Conservation (phyloP, 1,140 invertebrate genomes). For the Parapsyche elsis region DNA sequence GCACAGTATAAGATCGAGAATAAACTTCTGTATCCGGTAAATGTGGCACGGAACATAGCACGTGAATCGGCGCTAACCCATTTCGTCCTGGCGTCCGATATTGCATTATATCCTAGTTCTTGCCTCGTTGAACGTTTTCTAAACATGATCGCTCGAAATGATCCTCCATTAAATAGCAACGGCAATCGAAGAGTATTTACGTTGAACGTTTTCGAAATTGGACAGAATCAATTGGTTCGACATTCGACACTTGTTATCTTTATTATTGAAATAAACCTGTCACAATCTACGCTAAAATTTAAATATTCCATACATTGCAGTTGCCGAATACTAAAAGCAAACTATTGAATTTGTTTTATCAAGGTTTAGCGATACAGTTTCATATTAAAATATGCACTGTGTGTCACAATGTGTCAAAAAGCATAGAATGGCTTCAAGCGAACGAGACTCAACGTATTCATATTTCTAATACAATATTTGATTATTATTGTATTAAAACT, state of each 20-base stretch:
- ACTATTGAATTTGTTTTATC: conserved; percentile 79
- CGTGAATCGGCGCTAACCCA: conserved; percentile 83
- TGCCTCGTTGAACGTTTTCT: conserved; percentile 80
- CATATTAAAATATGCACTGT: conserved; percentile 89
- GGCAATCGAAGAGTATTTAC: conserved; percentile 84
- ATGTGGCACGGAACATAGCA: conserved; percentile 87
- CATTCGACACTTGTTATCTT: background rate
- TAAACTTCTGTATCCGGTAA: conserved; percentile 87
- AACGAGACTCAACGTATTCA: conserved; percentile 70
- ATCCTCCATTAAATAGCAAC: conserved; percentile 69
- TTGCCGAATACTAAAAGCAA: conserved; percentile 81
- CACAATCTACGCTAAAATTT: background rate
- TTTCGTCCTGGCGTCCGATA: conserved; percentile 87
- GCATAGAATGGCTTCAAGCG: conserved; percentile 83
- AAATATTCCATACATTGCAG: conserved; percentile 49
- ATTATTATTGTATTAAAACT: background rate
- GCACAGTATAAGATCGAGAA: conserved; percentile 81
- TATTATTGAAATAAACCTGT: no score
- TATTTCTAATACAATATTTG: background rate
- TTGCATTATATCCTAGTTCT: conserved; percentile 88
- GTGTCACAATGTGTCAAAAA: conserved; percentile 89
- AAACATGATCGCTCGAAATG: conserved; percentile 82
- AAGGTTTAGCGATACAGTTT: conserved; percentile 86
- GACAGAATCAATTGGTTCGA: conserved; percentile 69
- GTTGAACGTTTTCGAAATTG: conserved; percentile 85